Conservation (phyloP, 2,888 invertebrate species). For the Drosophila tanythrix region DNA sequence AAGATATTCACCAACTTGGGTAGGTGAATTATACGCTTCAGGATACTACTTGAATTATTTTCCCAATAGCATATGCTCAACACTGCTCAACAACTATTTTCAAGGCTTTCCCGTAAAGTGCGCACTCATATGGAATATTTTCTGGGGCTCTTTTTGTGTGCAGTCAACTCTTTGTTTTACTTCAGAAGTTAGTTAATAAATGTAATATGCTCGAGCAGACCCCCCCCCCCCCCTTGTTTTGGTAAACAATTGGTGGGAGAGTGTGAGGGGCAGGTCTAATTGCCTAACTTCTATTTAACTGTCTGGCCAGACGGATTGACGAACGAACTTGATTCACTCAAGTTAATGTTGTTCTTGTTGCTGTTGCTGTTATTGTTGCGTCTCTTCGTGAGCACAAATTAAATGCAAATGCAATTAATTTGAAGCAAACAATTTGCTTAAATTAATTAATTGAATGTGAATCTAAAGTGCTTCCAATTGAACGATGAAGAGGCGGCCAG, state of each 20-base stretch:
- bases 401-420: conserved; percentile 84
- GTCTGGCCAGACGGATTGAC: conserved; percentile 37
- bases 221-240: conserved; percentile 8
- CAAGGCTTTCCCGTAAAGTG: background rate
- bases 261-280: conserved; percentile 24
- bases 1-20: background rate
- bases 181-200: conserved; percentile 62
- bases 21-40: background rate
- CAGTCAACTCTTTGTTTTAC: conserved; percentile 4
- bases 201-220: conserved; percentile 30
- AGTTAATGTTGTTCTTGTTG: conserved; percentile 17
- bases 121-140: conserved; percentile 4
- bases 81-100: background rate
- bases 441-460: conserved; percentile 83
- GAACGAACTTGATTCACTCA: conserved; percentile 20
- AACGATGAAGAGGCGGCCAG: conserved; percentile 60
- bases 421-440: conserved; percentile 84
- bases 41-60: background rate
- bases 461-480: conserved; percentile 79
- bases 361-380: conserved; percentile 19
- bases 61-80: conserved; percentile 1
- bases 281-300: conserved; percentile 32
- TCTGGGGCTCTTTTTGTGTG: background rate
- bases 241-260: conserved; percentile 49
- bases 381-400: conserved; percentile 76